Base-by-base conservation (phyloP, 1,140 invertebrate genomes). In the Pectinophora gossypiella region DNA sequence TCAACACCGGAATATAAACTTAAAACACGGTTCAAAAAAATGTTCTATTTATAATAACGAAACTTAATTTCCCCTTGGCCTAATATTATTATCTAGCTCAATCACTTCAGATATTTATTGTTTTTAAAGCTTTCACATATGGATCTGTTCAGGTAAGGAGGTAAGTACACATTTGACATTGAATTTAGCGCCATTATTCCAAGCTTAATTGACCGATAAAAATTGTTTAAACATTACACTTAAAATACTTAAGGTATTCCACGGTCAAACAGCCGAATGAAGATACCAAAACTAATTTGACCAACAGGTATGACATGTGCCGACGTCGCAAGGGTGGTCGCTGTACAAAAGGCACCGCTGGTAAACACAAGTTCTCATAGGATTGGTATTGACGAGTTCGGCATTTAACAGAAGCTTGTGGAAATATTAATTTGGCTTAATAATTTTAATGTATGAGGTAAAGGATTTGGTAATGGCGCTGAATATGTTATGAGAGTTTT, bases 341-440 rank as follows among this genome's bases (percentile, higher is more conserved):
- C 90, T 97, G 96, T 91, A 97, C 95, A 88, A 96, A 96, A 92
- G 95, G 96, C 93, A 97, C 96, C 89, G 96, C 96, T 90, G 96
- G 96, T 97, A 97, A 92, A 82, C 72, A 65, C 54, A 64, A 66
- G 64, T 54, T 52, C 64, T 69, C 35, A 52, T 58, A 77, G 71
- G 70, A 76, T 47, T 75, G 79, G 75, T 76, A 66, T 66, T 72
- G 62, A 64, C 60, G 59, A 67, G 64, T 43, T 48, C 57, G 59
- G 77, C 72, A 79, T n/a, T 84, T 86, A 84, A 86, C 83, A 66
- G 72, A 73, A 56, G 76, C 78, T 81, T 83, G 51, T 58, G 59
- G 70, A 76, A 58, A 77, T 72, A 76, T 57, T 81, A 83, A 78
- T 70, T 70, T 73, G 68, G 79, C 80, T 87, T 85, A 46, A 67